Conservation (phyloP, 30 jellyfish, hydroid and myxozoan genomes). For the Rhopilema esculentum region DNA sequence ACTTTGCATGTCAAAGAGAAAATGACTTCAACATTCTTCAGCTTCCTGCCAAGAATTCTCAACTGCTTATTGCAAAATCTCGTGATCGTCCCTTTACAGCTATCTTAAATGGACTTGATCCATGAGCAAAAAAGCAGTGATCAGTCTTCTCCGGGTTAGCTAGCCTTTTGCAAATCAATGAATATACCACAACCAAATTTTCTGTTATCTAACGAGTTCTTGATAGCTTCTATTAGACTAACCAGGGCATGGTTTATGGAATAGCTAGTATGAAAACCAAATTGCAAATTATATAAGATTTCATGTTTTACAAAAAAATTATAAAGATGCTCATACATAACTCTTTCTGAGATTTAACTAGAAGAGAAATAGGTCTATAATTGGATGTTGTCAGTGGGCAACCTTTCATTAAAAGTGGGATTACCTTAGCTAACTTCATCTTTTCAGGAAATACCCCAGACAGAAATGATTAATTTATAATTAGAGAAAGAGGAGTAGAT, state of each 20-base stretch:
- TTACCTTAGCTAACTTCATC: conserved; percentile 36
- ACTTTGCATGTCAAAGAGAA: no score
- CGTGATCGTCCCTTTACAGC: no score
- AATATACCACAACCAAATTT: conserved; percentile 35
- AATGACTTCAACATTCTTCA: no score
- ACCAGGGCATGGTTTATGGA: conserved; percentile 32
- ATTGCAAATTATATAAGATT: conserved; percentile 4
- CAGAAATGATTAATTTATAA: conserved; percentile 16
- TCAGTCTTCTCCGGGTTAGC: no score
- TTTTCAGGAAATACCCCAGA: conserved; percentile 11
- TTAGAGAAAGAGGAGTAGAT: conserved; percentile 14
- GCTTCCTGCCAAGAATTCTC: no score
- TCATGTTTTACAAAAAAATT: conserved; percentile 21
- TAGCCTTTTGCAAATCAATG: no score
- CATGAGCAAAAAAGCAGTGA: no score
- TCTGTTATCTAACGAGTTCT: conserved; percentile 28
- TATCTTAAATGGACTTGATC: no score
- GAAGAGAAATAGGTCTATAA: conserved; percentile 57
- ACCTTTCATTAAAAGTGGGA: conserved; percentile 49
- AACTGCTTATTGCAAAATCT: no score
- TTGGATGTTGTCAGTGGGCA: conserved; percentile 20
- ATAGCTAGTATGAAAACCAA: background rate
- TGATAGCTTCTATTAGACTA: conserved; percentile 29
- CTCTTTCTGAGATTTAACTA: conserved; percentile 31
- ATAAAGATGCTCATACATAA: conserved; percentile 30